These are phyloP conservation scores for Dolichomitus sp. DNA, from an alignment of 2,888 invertebrate genomes.

Conservation along the genomic window DNA sequence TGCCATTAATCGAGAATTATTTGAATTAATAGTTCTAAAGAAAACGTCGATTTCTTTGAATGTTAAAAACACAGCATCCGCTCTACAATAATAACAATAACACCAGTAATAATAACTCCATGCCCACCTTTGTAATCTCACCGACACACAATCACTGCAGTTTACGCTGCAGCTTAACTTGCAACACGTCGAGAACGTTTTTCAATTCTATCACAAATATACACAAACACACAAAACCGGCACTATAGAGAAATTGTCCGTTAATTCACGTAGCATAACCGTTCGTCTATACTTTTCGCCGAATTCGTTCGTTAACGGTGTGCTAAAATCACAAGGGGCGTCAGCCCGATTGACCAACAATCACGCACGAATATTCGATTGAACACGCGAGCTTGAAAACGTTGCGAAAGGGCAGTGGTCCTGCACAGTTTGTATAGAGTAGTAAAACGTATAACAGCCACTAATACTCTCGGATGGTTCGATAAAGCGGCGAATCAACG, in stretches of 20 bases:
- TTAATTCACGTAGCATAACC: constrained; percentile 1
- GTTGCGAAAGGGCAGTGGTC: constrained; percentile 11
- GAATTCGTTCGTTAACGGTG: constrained; percentile 10
- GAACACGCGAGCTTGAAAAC: background rate
- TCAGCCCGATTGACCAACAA: background rate
- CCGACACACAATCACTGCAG: background rate
- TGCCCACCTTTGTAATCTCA: constrained; percentile 41
- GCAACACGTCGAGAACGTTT: background rate
- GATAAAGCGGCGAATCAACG: constrained; percentile 18
- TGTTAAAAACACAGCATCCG: background rate
- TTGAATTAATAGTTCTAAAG: too few species aligned
- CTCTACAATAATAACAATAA: background rate
- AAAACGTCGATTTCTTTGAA: background rate
- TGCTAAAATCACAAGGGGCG: background rate
- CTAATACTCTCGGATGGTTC: background rate
- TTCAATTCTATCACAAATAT: constrained; percentile 9
- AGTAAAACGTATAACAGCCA: background rate
- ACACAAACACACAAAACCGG: constrained; percentile 5
- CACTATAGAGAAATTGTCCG: background rate
- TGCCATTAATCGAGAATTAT: too few species aligned
- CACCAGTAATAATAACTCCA: constrained; percentile 21
- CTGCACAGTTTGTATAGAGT: background rate
- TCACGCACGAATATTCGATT: constrained; percentile 9
- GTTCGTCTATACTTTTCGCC: background rate
- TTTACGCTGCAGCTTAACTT: background rate